phyloP scores from a whole-genome alignment of 2,113 vertebrate species.

The Gila orcuttii region DNA sequence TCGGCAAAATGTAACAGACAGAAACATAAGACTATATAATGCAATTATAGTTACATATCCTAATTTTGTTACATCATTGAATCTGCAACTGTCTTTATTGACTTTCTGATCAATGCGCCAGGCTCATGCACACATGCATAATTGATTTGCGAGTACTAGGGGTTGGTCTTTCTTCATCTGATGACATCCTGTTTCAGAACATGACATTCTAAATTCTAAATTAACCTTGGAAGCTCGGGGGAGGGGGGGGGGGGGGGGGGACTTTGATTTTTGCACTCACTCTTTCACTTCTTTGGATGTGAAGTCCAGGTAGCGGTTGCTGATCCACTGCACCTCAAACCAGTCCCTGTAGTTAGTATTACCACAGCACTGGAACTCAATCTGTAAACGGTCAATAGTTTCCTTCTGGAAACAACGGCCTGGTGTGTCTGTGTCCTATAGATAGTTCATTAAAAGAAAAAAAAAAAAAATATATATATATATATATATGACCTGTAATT shows the following conservation, averaged over 20 bases:
- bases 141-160: background rate
- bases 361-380: constrained; percentile 84
- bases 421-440: constrained; percentile 82
- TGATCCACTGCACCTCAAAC: constrained; percentile 87
- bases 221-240: background rate
- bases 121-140: background rate
- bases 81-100: background rate
- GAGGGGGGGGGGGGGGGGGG: no score
- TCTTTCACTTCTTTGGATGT: constrained; percentile 83
- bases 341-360: constrained; percentile 84
- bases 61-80: background rate
- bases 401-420: constrained; percentile 85
- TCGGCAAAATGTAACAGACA: background rate
- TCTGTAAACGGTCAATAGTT: constrained; percentile 83
- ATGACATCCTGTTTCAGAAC: background rate
- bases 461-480: background rate
- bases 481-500: background rate
- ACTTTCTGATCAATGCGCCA: background rate
- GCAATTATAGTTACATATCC: background rate
- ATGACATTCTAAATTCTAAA: background rate
- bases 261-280: constrained; percentile 70
- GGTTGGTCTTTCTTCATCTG: background rate
- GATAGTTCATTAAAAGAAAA: background rate
- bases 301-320: constrained; percentile 82
- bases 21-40: background rate